Evolutionary conservation across 1,140 invertebrate species (phyloP).

Genomic region (Aphaenogaster ashmeadi): DNA sequence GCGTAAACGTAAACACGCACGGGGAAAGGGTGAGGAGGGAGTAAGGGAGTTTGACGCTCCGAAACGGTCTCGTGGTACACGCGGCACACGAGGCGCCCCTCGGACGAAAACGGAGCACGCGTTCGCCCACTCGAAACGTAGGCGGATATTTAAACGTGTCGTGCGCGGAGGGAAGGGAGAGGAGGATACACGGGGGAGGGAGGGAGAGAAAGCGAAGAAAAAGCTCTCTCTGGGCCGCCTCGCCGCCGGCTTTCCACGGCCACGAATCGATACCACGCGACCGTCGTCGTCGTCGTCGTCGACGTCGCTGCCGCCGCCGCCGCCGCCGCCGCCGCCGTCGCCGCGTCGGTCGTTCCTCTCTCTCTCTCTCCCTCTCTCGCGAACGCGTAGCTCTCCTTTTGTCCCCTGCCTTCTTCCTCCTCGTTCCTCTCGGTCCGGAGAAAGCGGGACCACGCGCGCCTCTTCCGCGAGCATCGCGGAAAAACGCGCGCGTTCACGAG

Average conservation of each 20-base stretch:
- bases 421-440: neutral
- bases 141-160: conserved; percentile 42
- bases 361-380: conserved; percentile 62
- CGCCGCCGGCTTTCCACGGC: conserved; percentile 81
- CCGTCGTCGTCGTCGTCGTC: conserved; percentile 75
- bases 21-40: neutral
- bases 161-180: conserved; percentile 53
- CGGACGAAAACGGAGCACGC: conserved; percentile 28
- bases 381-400: conserved; percentile 37
- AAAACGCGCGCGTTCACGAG: conserved; percentile 3
- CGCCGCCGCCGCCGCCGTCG: conserved; percentile 61
- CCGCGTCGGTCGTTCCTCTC: conserved; percentile 54
- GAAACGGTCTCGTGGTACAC: conserved; percentile 43
- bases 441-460: conserved; percentile 7
- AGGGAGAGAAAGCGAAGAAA: conserved; percentile 75
- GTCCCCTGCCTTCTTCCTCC: conserved; percentile 3
- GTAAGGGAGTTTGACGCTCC: neutral
- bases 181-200: conserved; percentile 47
- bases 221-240: conserved; percentile 75
- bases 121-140: conserved; percentile 1
- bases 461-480: conserved; percentile 35
- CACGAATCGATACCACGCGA: conserved; percentile 85
- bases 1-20: neutral
- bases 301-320: conserved; percentile 66
- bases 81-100: conserved; percentile 62